These are phyloP conservation scores for Scolanthus callimorphus DNA, from an alignment of 92 coral and sea anemone species.

Conservation along the genomic window DNA sequence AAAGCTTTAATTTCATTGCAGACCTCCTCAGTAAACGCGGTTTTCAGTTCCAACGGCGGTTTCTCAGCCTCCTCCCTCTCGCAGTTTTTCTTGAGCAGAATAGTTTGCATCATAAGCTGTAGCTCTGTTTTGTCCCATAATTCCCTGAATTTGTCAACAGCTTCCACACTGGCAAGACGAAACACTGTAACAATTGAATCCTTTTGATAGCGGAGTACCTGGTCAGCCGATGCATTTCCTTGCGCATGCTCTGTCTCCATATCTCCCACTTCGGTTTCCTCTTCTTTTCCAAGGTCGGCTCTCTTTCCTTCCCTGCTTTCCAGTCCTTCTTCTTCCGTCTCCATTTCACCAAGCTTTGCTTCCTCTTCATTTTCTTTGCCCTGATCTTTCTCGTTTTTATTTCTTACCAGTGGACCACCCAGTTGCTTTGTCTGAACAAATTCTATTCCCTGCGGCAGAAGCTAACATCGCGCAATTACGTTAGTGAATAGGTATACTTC, in stretches of 20 bases:
- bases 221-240: not conserved
- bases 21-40: not conserved
- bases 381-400: not conserved
- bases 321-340: not conserved
- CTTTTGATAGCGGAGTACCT: conserved; percentile 12
- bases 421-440: conserved; percentile 8
- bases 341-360: not conserved
- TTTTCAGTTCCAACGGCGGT: conserved; percentile 1
- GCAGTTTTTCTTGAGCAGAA: no score
- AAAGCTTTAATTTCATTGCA: conserved; percentile 3
- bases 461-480: no score
- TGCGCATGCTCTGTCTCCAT: not conserved
- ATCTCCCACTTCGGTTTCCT: no score
- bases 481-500: no score
- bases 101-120: no score
- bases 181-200: conserved; percentile 40
- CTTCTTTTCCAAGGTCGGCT: no score
- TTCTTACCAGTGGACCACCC: not conserved
- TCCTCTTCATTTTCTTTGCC: not conserved
- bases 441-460: not conserved
- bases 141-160: conserved; percentile 32
- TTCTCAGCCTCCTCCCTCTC: no score
- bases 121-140: not conserved
- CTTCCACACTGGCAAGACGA: conserved; percentile 31
- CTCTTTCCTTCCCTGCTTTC: not conserved